Evolutionary conservation across 2,888 invertebrate species (phyloP).

Genomic region (Ganaspis brasiliensis): DNA sequence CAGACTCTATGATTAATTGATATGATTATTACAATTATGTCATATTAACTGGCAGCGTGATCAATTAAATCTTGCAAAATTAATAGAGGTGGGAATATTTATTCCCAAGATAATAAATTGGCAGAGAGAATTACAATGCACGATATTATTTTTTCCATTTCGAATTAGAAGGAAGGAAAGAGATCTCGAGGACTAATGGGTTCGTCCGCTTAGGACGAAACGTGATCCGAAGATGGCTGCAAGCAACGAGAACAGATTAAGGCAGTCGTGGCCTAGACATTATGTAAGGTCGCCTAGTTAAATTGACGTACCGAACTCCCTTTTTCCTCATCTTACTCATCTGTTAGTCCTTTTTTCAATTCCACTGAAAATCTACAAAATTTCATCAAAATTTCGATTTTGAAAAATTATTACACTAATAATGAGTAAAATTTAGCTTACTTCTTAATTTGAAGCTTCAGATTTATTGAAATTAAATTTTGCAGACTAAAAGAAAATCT

Average conservation of each 20-base stretch:
- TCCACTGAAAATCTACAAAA: too few relatives aligned
- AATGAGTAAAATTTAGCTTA: too few relatives aligned
- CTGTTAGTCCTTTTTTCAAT: not conserved
- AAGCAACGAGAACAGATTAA: conserved; percentile 56
- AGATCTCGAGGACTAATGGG: conserved; percentile 28
- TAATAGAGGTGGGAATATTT: conserved; percentile 3
- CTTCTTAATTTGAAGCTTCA: too few relatives aligned
- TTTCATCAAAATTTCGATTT: too few relatives aligned
- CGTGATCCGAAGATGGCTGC: conserved; percentile 57
- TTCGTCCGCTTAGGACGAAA: conserved; percentile 46
- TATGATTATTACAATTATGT: conserved; percentile 39
- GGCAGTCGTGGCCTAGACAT: conserved; percentile 64
- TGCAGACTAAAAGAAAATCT: too few relatives aligned
- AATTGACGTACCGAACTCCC: conserved; percentile 50
- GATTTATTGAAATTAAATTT: too few relatives aligned
- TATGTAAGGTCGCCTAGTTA: conserved; percentile 64
- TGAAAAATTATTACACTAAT: too few relatives aligned
- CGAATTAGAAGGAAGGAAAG: conserved; percentile 1
- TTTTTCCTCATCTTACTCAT: not conserved
- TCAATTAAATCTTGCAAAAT: conserved; percentile 15
- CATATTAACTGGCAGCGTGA: not conserved
- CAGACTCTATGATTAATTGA: conserved; percentile 49
- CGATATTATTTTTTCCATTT: conserved; percentile 11
- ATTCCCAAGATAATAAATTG: conserved; percentile 8
- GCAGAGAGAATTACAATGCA: conserved; percentile 1